phyloP scores from a whole-genome alignment of 2,797 vertebrate species.

The Pangasius sanitwongsei region DNA sequence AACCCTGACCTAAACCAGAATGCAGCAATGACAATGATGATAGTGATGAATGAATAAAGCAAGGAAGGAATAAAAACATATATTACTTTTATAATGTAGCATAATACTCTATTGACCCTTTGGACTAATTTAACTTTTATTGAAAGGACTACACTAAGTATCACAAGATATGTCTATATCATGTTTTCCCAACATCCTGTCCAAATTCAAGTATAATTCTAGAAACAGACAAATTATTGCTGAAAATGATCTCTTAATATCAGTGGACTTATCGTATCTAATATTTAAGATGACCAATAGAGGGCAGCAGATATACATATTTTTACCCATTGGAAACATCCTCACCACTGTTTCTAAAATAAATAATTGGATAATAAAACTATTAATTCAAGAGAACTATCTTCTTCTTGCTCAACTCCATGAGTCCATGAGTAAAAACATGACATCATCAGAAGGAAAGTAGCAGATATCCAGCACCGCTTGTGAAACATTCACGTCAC shows the following conservation, averaged over 20 bases:
- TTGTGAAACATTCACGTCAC: neutral
- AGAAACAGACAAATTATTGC: neutral
- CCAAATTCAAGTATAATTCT: neutral
- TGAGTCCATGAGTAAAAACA: neutral
- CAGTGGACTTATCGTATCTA: neutral
- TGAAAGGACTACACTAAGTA: neutral
- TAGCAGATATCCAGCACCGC: neutral
- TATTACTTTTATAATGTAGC: neutral
- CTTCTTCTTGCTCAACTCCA: neutral
- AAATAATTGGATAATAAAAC: neutral
- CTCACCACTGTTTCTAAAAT: neutral
- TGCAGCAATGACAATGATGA: neutral
- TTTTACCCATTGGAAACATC: neutral
- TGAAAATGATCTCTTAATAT: neutral
- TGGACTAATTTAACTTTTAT: neutral
- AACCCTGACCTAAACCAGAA: neutral
- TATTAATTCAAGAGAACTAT: neutral
- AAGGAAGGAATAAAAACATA: neutral
- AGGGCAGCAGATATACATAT: conserved; percentile 67
- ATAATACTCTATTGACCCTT: neutral
- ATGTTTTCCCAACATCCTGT: neutral
- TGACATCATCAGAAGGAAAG: neutral
- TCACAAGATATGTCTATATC: neutral
- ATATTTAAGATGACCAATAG: conserved; percentile 59
- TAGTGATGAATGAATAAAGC: neutral